These are phyloP conservation scores for Oegoconia quadripuncta DNA, from an alignment of 2,888 invertebrate species.

Conservation along the genomic window DNA sequence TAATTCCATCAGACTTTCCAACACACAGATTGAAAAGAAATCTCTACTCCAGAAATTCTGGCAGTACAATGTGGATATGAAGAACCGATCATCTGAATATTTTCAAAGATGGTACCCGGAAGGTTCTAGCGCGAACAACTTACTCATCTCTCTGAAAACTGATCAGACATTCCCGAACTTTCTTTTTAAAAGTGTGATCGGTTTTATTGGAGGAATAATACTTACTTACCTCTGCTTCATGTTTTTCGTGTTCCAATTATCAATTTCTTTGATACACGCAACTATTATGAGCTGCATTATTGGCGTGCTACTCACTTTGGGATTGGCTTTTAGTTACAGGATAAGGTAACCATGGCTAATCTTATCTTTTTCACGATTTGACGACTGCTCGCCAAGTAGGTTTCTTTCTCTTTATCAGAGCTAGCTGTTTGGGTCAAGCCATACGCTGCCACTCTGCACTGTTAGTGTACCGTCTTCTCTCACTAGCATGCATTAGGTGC, in stretches of 20 bases:
- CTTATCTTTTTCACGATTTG: slow-evolving; percentile 4
- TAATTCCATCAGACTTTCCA: slow-evolving; percentile 67
- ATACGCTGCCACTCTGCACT: no score
- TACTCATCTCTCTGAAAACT: slow-evolving; percentile 51
- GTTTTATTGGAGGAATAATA: slow-evolving; percentile 82
- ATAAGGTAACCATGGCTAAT: slow-evolving; percentile 53
- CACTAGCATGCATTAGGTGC: no score
- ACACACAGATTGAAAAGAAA: slow-evolving; percentile 55
- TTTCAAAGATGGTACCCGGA: slow-evolving; percentile 56
- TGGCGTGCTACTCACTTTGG: slow-evolving; percentile 81
- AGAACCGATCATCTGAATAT: slow-evolving; percentile 52
- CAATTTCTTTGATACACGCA: slow-evolving; percentile 79
- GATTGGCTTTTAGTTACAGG: slow-evolving; percentile 82
- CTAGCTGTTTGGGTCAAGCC: no score
- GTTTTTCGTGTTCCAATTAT: slow-evolving; percentile 83
- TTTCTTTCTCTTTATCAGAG: no score
- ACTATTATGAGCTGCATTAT: slow-evolving; percentile 81
- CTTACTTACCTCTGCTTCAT: slow-evolving; percentile 83
- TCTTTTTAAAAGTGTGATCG: slow-evolving; percentile 80
- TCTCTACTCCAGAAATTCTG: slow-evolving; percentile 69
- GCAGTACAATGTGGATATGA: slow-evolving; percentile 56
- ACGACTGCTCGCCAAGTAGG: no score
- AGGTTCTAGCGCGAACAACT: slow-evolving; percentile 49
- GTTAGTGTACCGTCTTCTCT: no score
- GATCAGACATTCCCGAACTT: slow-evolving; percentile 78